These are phyloP conservation scores for Eupleurogrammus muticus DNA, from an alignment of 2,797 vertebrate species.

Conservation along the genomic window DNA sequence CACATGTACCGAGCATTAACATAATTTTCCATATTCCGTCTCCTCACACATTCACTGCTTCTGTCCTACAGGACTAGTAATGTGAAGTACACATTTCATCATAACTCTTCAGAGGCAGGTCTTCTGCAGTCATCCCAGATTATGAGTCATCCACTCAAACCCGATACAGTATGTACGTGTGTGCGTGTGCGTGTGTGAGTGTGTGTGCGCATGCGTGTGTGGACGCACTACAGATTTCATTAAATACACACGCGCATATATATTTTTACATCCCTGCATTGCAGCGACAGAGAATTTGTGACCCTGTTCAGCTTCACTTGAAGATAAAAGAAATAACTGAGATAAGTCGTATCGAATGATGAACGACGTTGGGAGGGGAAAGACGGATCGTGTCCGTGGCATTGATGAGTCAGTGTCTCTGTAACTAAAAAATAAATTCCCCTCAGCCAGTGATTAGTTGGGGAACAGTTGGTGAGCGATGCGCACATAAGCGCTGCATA, in stretches of 20 bases:
- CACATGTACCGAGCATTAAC: background rate
- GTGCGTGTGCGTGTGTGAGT: conserved; percentile 22
- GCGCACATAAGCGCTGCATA: conserved; percentile 54
- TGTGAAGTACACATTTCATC: conserved; percentile 39
- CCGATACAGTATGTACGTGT: conserved; percentile 43
- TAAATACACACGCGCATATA: conserved; percentile 19
- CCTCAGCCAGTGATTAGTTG: conserved; percentile 62
- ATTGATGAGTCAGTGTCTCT: conserved; percentile 68
- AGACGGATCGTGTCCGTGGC: conserved; percentile 40
- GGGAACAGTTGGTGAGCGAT: conserved; percentile 69
- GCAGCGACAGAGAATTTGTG: conserved; percentile 57
- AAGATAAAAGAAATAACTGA: conserved; percentile 43
- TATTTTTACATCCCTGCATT: conserved; percentile 66
- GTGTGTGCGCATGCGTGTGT: conserved; percentile 10
- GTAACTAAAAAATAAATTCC: conserved; percentile 66
- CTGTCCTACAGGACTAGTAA: conserved; percentile 18
- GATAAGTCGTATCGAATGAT: conserved; percentile 34
- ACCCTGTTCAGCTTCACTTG: conserved; percentile 27
- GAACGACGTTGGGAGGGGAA: conserved; percentile 38
- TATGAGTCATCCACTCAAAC: conserved; percentile 68
- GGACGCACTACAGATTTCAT: conserved; percentile 10
- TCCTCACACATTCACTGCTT: conserved; percentile 15
- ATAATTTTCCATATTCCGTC: conserved; percentile 11
- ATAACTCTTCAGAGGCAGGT: conserved; percentile 49
- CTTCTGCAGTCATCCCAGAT: conserved; percentile 59